These are phyloP conservation scores for Tetranychus truncatus DNA, from an alignment of 2,888 invertebrate species.

Conservation along the genomic window DNA sequence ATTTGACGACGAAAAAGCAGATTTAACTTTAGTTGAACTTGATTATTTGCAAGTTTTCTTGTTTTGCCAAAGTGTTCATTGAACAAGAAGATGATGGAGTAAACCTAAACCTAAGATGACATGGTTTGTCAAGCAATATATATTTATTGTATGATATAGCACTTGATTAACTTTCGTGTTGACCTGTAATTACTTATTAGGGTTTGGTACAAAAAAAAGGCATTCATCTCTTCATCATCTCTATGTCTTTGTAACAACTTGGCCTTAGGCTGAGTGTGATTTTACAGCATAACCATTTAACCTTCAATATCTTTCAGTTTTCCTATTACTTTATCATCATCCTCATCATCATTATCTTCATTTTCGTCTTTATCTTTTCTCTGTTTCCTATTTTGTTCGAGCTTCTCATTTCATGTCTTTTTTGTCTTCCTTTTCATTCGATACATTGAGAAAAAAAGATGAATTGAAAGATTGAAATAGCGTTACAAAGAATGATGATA, in stretches of 20 bases:
- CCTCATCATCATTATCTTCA: background rate
- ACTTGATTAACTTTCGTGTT: background rate
- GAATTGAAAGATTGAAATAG: too few species aligned
- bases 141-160: background rate
- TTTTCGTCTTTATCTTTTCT: too few species aligned
- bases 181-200: constrained; percentile 1
- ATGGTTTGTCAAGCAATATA: background rate
- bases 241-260: background rate
- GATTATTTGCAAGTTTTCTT: too few species aligned
- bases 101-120: background rate
- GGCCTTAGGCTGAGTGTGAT: background rate
- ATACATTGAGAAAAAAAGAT: too few species aligned
- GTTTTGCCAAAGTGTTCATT: too few species aligned
- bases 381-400: too few species aligned
- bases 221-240: background rate
- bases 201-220: background rate
- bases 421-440: too few species aligned
- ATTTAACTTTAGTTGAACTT: too few species aligned
- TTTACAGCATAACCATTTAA: background rate
- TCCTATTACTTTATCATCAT: background rate
- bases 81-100: background rate
- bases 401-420: too few species aligned
- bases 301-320: background rate
- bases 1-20: too few species aligned
- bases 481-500: too few species aligned